phyloP scores from a whole-genome alignment of 2,797 vertebrate genomes.

The Eurystomus glaucurus region DNA sequence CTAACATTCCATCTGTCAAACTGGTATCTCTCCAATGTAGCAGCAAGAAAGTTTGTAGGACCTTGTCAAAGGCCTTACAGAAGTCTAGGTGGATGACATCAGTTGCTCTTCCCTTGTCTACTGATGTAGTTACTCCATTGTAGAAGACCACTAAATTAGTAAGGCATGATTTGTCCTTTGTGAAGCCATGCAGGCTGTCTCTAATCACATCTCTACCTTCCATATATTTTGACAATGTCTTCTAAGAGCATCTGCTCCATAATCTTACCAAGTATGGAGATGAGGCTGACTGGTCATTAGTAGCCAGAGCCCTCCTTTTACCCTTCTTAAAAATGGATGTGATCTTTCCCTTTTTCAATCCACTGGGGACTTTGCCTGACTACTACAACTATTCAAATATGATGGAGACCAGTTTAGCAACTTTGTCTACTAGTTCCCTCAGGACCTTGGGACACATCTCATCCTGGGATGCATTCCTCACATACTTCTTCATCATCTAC shows the following conservation, averaged over 20 bases:
- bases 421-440: neutral
- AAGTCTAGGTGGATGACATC: neutral
- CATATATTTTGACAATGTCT: neutral
- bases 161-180: neutral
- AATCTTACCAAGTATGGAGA: neutral
- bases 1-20: neutral
- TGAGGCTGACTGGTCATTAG: neutral
- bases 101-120: neutral
- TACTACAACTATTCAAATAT: neutral
- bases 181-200: neutral
- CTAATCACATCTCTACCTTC: neutral
- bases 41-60: neutral
- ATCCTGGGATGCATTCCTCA: neutral
- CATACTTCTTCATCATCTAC: neutral
- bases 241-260: neutral
- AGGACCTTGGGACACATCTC: neutral
- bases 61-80: neutral
- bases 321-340: fast-evolving
- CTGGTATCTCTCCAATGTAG: neutral
- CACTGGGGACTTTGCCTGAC: neutral
- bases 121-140: neutral
- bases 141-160: neutral
- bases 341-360: neutral
- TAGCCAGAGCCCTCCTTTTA: neutral
- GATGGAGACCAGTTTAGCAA: neutral